Evolutionary conservation across 2,797 vertebrate genomes (phyloP), one percentile per base, ranked within the genome.

Genomic region (Syngnathus rostellatus): DNA sequence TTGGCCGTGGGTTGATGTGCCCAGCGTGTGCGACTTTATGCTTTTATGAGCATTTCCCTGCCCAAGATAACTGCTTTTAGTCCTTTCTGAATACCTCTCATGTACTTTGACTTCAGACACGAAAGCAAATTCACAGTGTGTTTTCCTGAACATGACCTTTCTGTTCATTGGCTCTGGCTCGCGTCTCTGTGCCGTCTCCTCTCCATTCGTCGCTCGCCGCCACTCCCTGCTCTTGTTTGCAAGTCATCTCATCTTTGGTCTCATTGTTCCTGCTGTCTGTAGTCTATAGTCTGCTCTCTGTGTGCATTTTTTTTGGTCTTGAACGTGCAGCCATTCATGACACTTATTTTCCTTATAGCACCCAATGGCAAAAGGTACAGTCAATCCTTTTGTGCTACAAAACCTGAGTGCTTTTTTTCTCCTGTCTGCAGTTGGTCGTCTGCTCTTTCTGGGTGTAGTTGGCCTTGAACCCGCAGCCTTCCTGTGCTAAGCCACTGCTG

Each of bases 31-130:
- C 68, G 57, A 16, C 63, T 71, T 68, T 54, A 41, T 69, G 72
- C 70, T 72, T 76, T 71, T 79, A 54, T 54, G 72, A 72, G 69
- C 54, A 23, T 65, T 77, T 63, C 65, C 81, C 74, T 59, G 69
- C 59, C 74, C 73, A 71, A 86, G 76, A 86, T 81, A 84, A 86
- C 73, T 83, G 78, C 83, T 77, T 74, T 85, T 78, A 82, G 77
- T 83, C 81, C 77, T 76, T 80, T 72, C 72, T 66, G 65, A 84
- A 85, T 86, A 82, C 76, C 72, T 78, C 78, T 40, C 74, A 76
- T 86, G 80, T 80, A 77, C 83, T 83, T 73, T 72, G 72, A 73
- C 71, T 73, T 61, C 37, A 7, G 61, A 61, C 65, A 65, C 60
- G 40, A 64, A 71, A 31, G 61, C 65, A 62, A 68, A 64, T 67